Evolutionary conservation across 2,888 invertebrate genomes (phyloP).

Genomic region (Amaurobius ferox): DNA sequence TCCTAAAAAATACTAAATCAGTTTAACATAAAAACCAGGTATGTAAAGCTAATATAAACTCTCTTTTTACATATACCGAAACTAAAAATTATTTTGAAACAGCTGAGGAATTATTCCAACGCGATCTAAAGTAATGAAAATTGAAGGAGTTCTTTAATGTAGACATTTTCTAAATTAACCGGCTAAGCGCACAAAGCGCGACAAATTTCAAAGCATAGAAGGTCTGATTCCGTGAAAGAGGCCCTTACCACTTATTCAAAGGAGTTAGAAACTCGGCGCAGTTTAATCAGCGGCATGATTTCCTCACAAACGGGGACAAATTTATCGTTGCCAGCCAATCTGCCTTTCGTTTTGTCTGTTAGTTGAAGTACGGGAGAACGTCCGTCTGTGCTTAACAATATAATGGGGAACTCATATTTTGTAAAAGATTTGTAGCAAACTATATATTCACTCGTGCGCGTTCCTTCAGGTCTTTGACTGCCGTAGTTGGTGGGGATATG

Average conservation of each 20-base stretch:
- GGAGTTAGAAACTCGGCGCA: not conserved
- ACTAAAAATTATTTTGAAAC: no score
- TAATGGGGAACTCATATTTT: slow-evolving; percentile 6
- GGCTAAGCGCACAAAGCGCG: not conserved
- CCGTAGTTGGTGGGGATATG: no score
- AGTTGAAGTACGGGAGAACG: slow-evolving; percentile 3
- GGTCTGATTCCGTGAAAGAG: not conserved
- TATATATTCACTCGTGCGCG: not conserved
- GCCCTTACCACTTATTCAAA: slow-evolving; percentile 5
- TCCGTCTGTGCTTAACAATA: not conserved
- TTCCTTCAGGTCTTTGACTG: no score
- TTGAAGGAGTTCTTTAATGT: not conserved
- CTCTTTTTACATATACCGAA: no score
- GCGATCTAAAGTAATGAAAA: not conserved
- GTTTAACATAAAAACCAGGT: no score
- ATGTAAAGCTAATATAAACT: no score
- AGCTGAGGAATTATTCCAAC: not conserved
- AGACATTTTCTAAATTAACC: not conserved
- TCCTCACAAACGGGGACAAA: not conserved
- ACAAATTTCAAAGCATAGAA: not conserved
- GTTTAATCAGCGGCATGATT: slow-evolving; percentile 2
- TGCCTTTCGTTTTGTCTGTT: not conserved
- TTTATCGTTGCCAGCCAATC: slow-evolving; percentile 2
- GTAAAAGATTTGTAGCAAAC: not conserved
- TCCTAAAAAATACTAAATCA: no score